Percentiles rank a stretch among this genome's conserved stretches.
phyloP scores from a whole-genome alignment of 1,140 invertebrate genomes.

The Lepidotrigona ventralis region DNA sequence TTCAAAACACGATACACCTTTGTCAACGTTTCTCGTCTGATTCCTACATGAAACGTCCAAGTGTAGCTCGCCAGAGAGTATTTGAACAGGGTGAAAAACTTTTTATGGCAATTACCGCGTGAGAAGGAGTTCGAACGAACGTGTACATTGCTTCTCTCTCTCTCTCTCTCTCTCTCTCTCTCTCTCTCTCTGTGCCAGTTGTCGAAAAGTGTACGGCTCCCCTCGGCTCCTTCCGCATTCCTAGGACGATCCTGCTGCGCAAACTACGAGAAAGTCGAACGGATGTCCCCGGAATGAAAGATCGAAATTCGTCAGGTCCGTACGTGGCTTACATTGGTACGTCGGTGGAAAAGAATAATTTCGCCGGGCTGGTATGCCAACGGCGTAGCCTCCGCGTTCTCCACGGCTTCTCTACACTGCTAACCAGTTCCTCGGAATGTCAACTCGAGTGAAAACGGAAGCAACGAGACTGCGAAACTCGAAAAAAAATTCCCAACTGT shows the following conservation, averaged over 20 bases:
- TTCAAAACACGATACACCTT: too few species aligned
- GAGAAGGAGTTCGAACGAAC: too few species aligned
- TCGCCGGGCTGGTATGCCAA: conserved; percentile 24
- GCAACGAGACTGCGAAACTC: conserved; percentile 7
- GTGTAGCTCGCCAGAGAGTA: too few species aligned
- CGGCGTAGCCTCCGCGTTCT: not conserved
- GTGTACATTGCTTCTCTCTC: too few species aligned
- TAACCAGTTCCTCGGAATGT: conserved; percentile 14
- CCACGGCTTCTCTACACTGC: not conserved
- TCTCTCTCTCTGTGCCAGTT: not conserved
- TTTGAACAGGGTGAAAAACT: too few species aligned
- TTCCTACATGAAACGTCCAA: too few species aligned
- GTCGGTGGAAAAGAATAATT: conserved; percentile 23
- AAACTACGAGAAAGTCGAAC: conserved; percentile 34
- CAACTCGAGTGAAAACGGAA: conserved; percentile 2
- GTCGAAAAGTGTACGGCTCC: not conserved
- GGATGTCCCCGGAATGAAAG: conserved; percentile 40
- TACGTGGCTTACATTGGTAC: conserved; percentile 39
- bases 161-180: too few species aligned
- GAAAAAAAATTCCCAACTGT: not conserved
- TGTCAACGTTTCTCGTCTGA: too few species aligned
- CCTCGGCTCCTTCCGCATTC: conserved; percentile 28
- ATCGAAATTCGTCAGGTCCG: conserved; percentile 34
- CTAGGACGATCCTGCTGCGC: conserved; percentile 15
- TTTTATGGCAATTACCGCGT: too few species aligned